These are phyloP conservation scores for Phrynocephalus guinanensis DNA, from an alignment of 2,797 vertebrate genomes.

Conservation along the genomic window DNA sequence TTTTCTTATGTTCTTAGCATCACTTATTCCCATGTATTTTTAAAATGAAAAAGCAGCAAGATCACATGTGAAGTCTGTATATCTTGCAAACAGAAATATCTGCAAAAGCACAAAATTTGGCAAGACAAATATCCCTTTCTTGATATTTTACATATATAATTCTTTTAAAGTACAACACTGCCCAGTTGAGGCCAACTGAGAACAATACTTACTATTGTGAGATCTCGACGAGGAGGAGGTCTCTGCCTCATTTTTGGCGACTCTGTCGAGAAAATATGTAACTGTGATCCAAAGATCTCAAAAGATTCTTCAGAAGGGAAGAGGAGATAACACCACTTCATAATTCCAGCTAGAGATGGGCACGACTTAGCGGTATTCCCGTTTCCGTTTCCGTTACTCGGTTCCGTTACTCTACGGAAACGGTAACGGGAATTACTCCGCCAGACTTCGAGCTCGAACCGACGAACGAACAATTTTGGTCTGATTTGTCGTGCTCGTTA, in stretches of 20 bases:
- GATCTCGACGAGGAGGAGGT: conserved; percentile 95
- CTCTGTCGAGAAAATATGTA: conserved; percentile 77
- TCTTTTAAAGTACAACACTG: neutral
- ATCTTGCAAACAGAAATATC: neutral
- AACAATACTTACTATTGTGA: conserved; percentile 90
- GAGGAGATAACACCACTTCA: neutral
- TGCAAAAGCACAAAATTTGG: neutral
- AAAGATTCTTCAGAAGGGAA: fast-evolving
- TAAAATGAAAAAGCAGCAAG: neutral
- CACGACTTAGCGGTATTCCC: too few species aligned
- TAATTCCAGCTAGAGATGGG: too few species aligned
- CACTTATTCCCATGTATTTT: neutral
- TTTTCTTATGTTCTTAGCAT: neutral
- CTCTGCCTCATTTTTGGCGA: conserved; percentile 90
- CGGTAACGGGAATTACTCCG: too few species aligned
- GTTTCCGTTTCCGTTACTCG: too few species aligned
- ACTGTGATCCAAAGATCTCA: conserved; percentile 31
- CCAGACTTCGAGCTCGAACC: too few species aligned
- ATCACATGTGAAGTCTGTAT: neutral
- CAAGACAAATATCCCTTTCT: neutral
- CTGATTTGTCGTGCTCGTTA: too few species aligned
- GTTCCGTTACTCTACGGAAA: too few species aligned
- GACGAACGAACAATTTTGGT: too few species aligned
- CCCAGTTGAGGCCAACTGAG: neutral
- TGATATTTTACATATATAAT: neutral